Evolutionary conservation across 1,140 invertebrate species (phyloP), one percentile per base, ranked within the genome.

Genomic region (Gonioctena quinquepunctata): DNA sequence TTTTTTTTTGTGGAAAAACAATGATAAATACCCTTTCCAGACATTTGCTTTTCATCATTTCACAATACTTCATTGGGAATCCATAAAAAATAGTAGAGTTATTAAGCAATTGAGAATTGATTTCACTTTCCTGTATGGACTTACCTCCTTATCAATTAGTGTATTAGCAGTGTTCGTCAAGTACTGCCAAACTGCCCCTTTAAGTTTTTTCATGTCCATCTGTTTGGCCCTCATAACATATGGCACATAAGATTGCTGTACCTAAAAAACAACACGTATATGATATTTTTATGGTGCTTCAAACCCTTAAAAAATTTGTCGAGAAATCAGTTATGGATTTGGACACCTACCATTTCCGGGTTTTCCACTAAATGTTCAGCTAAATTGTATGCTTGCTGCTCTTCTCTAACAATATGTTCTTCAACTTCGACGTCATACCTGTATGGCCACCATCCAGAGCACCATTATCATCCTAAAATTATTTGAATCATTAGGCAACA

Each of bases 151-250:
- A 16, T 54, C 52, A 54, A 54, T 19, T 21, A 19, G 22, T n/a
- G 52, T 1, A 13, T 5, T 0, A 18, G 52, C 25, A 8, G 26
- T 7, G 57, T 16, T 27, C 21, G 83, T 70, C 84, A 85, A 22
- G 80, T 84, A 84, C 70, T 86, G 86, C 92, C 92, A 94, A 63
- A 93, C 90, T 3, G 86, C 85, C 28, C 84, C 82, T 79, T 94
- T 94, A 7, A 95, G 77, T 77, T 90, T 89, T 72, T 90, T 90
- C 86, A 95, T 93, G 77, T 95, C 91, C 6, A 94, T 87, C 76
- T 91, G 93, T 76, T 94, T 94, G 0, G 93, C 91, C 71, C 88
- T 86, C 81, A 90, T 88, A 8, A 92, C 91, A 80, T 93, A 94
- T 1, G 87, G 86, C 66, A 94, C 90, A 72, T 89, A 87, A 68